These are phyloP conservation scores for Thaumetopoea pityocampa DNA, from an alignment of 1,140 invertebrate genomes.

Conservation along the genomic window DNA sequence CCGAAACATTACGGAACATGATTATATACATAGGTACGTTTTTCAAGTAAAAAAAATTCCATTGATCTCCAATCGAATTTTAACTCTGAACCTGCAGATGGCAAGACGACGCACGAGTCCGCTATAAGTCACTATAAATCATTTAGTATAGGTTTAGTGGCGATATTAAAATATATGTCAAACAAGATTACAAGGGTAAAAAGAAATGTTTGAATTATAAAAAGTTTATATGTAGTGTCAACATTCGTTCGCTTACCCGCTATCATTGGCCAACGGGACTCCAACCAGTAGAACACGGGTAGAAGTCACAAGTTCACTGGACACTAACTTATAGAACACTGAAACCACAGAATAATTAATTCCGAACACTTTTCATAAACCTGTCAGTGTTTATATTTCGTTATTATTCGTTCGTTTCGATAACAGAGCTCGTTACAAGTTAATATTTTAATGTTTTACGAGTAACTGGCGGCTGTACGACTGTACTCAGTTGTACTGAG, in stretches of 20 bases:
- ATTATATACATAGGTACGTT: too few relatives aligned
- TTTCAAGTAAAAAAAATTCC: too few relatives aligned
- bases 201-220: too few relatives aligned
- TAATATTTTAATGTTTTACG: slow-evolving; percentile 24
- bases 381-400: slow-evolving; percentile 37
- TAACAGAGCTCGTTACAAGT: slow-evolving; percentile 11
- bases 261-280: slow-evolving; percentile 58
- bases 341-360: slow-evolving; percentile 29
- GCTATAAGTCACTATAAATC: too few relatives aligned
- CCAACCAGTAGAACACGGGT: slow-evolving; percentile 13
- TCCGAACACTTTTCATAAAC: slow-evolving; percentile 23
- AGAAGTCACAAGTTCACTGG: slow-evolving; percentile 29
- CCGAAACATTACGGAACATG: too few relatives aligned
- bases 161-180: too few relatives aligned
- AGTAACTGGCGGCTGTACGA: slow-evolving; percentile 18
- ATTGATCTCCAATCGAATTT: too few relatives aligned
- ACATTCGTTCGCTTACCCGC: slow-evolving; percentile 15
- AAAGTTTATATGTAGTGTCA: slow-evolving; percentile 5
- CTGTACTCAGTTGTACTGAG: slow-evolving; percentile 43
- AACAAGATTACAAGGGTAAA: too few relatives aligned
- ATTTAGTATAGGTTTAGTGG: too few relatives aligned
- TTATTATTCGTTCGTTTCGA: slow-evolving; percentile 49
- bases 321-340: slow-evolving; percentile 34
- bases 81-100: too few relatives aligned
- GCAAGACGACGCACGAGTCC: too few relatives aligned